phyloP scores from a whole-genome alignment of 2,797 vertebrate genomes.

The Leptoclinus maculatus region DNA sequence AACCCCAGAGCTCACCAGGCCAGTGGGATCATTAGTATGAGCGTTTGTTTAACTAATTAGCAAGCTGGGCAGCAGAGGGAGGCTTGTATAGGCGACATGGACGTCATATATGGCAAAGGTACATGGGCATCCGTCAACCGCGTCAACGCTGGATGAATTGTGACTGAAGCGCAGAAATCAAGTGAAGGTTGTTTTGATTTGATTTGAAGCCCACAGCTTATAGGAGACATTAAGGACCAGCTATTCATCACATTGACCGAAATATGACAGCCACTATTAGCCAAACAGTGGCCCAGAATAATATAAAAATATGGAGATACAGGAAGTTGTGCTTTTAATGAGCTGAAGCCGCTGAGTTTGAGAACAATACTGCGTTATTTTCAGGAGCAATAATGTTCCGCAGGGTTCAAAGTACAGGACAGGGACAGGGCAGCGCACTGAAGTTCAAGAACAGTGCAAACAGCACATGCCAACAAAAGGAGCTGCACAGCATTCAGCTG shows the following conservation, averaged over 20 bases:
- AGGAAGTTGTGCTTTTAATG: neutral
- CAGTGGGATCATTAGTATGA: constrained; percentile 89
- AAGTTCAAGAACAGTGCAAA: constrained; percentile 99
- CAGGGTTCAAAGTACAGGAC: constrained; percentile 87
- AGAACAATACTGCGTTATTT: constrained; percentile 76
- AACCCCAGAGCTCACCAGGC: constrained; percentile 84
- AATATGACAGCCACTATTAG: neutral
- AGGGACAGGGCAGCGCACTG: constrained; percentile 90
- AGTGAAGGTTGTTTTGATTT: neutral
- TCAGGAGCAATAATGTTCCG: constrained; percentile 69
- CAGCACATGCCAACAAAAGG: constrained; percentile 92
- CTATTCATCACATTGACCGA: neutral
- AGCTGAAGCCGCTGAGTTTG: constrained; percentile 1
- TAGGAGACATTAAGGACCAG: neutral
- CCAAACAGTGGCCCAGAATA: neutral
- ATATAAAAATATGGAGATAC: neutral
- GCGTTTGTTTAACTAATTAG: constrained; percentile 99
- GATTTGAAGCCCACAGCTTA: neutral
- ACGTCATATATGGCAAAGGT: constrained; percentile 70
- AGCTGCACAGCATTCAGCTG: constrained; percentile 81
- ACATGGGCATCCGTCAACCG: constrained; percentile 62
- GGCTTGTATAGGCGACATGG: constrained; percentile 79
- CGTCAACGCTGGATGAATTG: constrained; percentile 19
- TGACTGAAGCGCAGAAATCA: constrained; percentile 14
- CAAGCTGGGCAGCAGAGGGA: constrained; percentile 92